Percentiles rank a stretch among this genome's conserved stretches.
These are phyloP conservation scores for Serripes groenlandicus DNA, from an alignment of 2,888 invertebrate species.

Conservation along the genomic window DNA sequence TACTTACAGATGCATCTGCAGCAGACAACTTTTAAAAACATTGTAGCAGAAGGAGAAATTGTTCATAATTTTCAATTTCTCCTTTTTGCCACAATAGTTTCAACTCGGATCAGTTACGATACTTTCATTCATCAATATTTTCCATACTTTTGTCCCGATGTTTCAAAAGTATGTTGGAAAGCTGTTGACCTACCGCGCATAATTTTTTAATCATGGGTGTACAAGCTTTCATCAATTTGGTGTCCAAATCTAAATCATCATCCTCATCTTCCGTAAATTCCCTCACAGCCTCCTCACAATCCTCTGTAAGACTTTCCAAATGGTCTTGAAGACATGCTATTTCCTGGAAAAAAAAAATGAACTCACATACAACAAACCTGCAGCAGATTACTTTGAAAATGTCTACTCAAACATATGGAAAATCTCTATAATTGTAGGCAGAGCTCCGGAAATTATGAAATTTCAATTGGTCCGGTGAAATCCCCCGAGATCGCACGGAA, in stretches of 20 bases:
- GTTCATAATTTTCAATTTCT: not conserved
- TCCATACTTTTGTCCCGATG: too few relatives aligned
- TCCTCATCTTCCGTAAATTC: constrained; percentile 96
- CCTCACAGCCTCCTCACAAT: constrained; percentile 92
- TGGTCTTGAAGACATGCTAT: constrained; percentile 95
- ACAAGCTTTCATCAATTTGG: constrained; percentile 94
- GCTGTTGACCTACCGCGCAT: constrained; percentile 90
- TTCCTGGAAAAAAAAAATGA: constrained; percentile 90
- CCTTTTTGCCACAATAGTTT: not conserved
- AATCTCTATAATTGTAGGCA: too few relatives aligned
- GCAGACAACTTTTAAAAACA: not conserved
- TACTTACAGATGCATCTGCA: too few relatives aligned
- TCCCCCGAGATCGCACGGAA: too few relatives aligned
- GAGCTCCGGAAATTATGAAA: too few relatives aligned
- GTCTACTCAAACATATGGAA: too few relatives aligned
- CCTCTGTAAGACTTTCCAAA: constrained; percentile 83
- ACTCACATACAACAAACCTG: too few relatives aligned
- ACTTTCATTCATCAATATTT: too few relatives aligned
- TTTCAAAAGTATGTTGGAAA: not conserved
- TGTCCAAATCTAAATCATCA: constrained; percentile 95
- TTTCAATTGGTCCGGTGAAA: too few relatives aligned
- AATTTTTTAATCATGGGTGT: constrained; percentile 94
- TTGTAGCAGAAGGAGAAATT: not conserved
- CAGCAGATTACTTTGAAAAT: too few relatives aligned
- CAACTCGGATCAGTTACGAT: not conserved